These are phyloP conservation scores for Capra hircus DNA, from an alignment of 2,113 vertebrate genomes.

Conservation along the genomic window DNA sequence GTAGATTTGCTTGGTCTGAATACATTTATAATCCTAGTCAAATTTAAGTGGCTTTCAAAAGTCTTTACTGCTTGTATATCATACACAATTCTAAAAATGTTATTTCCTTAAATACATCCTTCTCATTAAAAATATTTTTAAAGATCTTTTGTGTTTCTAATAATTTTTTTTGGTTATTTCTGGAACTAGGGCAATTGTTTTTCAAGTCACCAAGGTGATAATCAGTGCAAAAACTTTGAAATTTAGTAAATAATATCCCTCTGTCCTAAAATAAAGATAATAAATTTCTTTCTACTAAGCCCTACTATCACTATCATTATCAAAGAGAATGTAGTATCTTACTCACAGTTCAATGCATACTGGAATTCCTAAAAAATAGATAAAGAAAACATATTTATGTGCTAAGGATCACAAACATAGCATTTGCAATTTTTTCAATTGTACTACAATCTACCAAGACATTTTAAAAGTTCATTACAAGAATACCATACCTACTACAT, in stretches of 20 bases:
- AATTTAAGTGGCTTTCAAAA: not conserved
- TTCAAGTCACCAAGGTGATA: not conserved
- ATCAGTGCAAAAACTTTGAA: not conserved
- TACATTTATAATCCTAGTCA: not conserved
- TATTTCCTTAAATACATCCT: not conserved
- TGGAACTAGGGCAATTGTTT: not conserved
- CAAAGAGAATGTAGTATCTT: not conserved
- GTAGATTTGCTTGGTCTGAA: not conserved
- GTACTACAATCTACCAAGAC: not conserved
- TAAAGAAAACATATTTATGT: not conserved
- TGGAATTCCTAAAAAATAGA: not conserved
- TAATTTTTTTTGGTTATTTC: not conserved
- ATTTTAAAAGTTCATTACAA: slow-evolving; percentile 2
- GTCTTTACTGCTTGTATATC: not conserved
- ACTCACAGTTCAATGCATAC: not conserved
- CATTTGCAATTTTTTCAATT: not conserved
- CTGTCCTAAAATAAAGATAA: not conserved
- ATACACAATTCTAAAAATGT: not conserved
- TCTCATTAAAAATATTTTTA: not conserved
- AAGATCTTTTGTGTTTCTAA: not conserved
- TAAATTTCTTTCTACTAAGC: not conserved
- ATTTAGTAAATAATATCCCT: not conserved
- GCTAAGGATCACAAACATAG: not conserved
- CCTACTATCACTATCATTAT: not conserved
- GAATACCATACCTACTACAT: not conserved